Evolutionary conservation across 2,113 vertebrate species (phyloP), one percentile per base, ranked within the genome.

Genomic region (Megaceryle torquata): DNA sequence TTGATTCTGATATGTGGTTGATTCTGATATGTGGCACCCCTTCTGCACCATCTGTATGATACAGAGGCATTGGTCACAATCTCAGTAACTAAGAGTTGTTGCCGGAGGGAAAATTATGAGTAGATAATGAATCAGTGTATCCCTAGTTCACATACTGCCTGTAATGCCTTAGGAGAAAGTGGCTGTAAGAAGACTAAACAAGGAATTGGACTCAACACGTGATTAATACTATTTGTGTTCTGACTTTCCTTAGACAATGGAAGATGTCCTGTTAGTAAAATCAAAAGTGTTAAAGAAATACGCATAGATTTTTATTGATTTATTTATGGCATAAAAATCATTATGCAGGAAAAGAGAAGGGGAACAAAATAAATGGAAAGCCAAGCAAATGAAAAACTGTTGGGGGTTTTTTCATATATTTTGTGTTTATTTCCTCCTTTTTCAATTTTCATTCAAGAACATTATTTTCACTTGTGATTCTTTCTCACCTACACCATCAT

Each of bases 391-490:
- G 3, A 48, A 79, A 78, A 72, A 3, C 4, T 13, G 4, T 3
- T 28, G 0, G 2, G 5, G 39, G 21, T 4, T 2, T 6, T 35
- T 59, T 11, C 7, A 19, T 35, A 7, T 31, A 31, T 43, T 79
- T 48, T 53, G 18, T 53, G 29, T 19, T 44, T 41, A 31, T 51
- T 85, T 64, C 31, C 2, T 31, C 4, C 2, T 64, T 81, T 80
- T 76, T 15, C 11, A 46, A 7, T 60, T 83, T 68, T 60, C 21
- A 5, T 29, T 15, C 6, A 68, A 76, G 59, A 85, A 22, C 1
- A 22, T 37, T 68, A 9, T 2, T 82, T 75, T 43, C 13, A 41
- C 15, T 72, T 65, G 1, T 28, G 15, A 26, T 67, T 86, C 6
- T 68, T 6, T 65, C 33, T 91, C 8, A 64, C 9, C 4, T 80